phyloP scores from a whole-genome alignment of 2,797 vertebrate species.

The Coregonus ussuriensis region DNA sequence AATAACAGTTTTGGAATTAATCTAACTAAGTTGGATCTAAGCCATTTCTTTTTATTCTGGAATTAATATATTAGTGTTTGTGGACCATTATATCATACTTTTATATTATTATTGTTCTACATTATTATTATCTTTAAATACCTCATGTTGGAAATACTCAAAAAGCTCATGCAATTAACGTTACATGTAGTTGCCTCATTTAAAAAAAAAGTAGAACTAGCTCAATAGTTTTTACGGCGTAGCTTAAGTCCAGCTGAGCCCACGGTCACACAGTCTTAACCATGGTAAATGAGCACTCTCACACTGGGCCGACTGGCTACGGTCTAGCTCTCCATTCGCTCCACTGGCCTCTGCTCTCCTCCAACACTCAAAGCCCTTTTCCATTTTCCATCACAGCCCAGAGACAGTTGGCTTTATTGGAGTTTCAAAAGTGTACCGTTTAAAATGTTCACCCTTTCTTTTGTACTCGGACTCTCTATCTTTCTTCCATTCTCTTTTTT shows the following conservation, averaged over 20 bases:
- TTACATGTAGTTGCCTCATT: too few relatives aligned
- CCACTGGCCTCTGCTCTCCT: slow-evolving; percentile 52
- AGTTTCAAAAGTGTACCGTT: slow-evolving; percentile 55
- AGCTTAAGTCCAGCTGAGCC: slow-evolving; percentile 18
- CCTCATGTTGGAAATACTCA: too few relatives aligned
- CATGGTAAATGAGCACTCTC: slow-evolving; percentile 55
- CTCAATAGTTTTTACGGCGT: background rate
- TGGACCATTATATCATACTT: too few relatives aligned
- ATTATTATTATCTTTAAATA: too few relatives aligned
- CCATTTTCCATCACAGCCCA: slow-evolving; percentile 54
- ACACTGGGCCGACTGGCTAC: slow-evolving; percentile 37
- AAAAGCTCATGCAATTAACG: too few relatives aligned
- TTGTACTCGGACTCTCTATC: slow-evolving; percentile 25
- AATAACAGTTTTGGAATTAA: too few relatives aligned
- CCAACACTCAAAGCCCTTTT: slow-evolving; percentile 46
- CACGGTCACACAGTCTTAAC: slow-evolving; percentile 43
- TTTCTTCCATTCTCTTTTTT: slow-evolving; percentile 15
- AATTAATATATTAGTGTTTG: too few relatives aligned
- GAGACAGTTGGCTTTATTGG: slow-evolving; percentile 61
- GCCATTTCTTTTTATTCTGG: too few relatives aligned
- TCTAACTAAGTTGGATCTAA: too few relatives aligned
- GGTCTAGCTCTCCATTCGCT: slow-evolving; percentile 32
- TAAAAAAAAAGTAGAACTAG: too few relatives aligned
- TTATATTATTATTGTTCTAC: too few relatives aligned
- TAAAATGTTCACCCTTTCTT: slow-evolving; percentile 44